Base-by-base conservation (phyloP, 2,888 invertebrate genomes). In the Altica lythri region DNA sequence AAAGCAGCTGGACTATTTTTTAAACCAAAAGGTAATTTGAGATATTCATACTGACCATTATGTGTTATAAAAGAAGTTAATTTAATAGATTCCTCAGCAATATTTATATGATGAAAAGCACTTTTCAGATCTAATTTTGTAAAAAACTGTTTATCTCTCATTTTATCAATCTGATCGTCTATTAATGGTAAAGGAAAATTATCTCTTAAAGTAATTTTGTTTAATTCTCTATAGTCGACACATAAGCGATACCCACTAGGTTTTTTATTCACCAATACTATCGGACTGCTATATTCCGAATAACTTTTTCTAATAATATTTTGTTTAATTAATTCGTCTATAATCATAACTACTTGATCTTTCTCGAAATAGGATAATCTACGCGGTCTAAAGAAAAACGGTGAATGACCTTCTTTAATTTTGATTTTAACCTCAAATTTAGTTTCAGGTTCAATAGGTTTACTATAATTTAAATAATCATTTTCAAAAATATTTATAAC, bases 111-210 rank as follows among this genome's bases (percentile, higher is more conserved):
- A n/a, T 27, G 27, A 27, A 27, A 27, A 2, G 27, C 27, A 27
- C 27, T 27, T n/a, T 27, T 27, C 4, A 27, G 27, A 27, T 27
- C 27, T n/a, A 27, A n/a, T 9, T 27, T 27, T 5, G 27, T 27
- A 27, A 27, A 27, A n/a, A n/a, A 27, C 6, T 5, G 4, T 27
- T 27, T 27, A n/a, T 27, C 27, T 27, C 27, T 27, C n/a, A 48
- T 14, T 22, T 13, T 10, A 32, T 46, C 18, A 12, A 46, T 14
- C 8, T 46, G 46, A 13, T 46, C 34, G 12, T 46, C 46, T 9
- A 46, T 46, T 22, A 46, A 19, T 5, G 46, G 35, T 8, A 19
- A 10, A 4, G 46, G 22, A 10, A 46, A 34, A 10, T 46, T 32
- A 34, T n/a, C n/a, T n/a, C n/a, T n/a, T n/a, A n/a, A n/a, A n/a